phyloP scores from a whole-genome alignment of 2,888 invertebrate genomes.

The Phyllotreta cruciferae region DNA sequence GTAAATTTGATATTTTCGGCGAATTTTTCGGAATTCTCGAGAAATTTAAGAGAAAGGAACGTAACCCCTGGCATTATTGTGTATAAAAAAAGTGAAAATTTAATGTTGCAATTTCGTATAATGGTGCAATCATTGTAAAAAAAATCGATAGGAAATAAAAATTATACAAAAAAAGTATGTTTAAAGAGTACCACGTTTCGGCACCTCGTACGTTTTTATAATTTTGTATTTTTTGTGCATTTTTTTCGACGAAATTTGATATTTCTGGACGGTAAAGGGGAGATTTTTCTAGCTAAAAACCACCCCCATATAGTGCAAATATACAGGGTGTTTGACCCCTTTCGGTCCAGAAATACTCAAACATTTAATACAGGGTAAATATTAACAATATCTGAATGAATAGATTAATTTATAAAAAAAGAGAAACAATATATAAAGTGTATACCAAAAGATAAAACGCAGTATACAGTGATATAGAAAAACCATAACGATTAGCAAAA shows the following conservation, averaged over 20 bases:
- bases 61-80: constrained; percentile 60
- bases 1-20: constrained; percentile 29
- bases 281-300: neutral
- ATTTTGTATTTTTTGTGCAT: constrained; percentile 22
- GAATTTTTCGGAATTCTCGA: constrained; percentile 42
- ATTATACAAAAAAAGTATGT: constrained; percentile 42
- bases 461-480: constrained; percentile 28
- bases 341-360: constrained; percentile 8
- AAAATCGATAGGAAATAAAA: constrained; percentile 50
- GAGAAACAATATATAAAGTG: constrained; percentile 45
- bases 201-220: constrained; percentile 57
- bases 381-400: constrained; percentile 57
- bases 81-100: constrained; percentile 53
- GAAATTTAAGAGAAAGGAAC: constrained; percentile 55
- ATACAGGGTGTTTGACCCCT: constrained; percentile 5
- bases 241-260: constrained; percentile 6
- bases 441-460: constrained; percentile 50
- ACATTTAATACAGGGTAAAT: constrained; percentile 57
- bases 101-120: constrained; percentile 58
- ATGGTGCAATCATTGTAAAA: constrained; percentile 60
- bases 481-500: constrained; percentile 14
- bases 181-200: constrained; percentile 41
- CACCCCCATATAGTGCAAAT: constrained; percentile 17
- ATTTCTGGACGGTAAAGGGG: too few relatives aligned
- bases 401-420: constrained; percentile 54